A percentile compares a stretch with the other conserved stretches of the same genome.
Evolutionary conservation across 1,140 invertebrate genomes (phyloP).

Genomic region (Macrocentrus cingulum): DNA sequence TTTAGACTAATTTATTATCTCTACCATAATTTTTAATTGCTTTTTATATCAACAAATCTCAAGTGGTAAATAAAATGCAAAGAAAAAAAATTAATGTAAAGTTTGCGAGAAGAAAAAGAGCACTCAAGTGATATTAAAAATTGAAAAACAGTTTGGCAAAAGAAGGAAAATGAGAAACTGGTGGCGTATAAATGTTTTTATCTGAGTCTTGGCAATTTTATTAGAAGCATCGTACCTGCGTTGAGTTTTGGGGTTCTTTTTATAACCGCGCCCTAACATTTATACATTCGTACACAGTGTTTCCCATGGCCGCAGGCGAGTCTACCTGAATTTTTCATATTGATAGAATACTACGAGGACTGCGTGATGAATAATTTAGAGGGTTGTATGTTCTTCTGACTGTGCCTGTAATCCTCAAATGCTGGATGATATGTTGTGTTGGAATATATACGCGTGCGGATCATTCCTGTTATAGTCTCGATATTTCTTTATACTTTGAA

Average conservation of each 20-base stretch:
- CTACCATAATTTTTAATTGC: no score
- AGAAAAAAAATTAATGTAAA: no score
- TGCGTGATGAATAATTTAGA: slow-evolving; percentile 18
- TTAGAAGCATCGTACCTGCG: no score
- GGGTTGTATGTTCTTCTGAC: slow-evolving; percentile 7
- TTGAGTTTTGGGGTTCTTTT: no score
- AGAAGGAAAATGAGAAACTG: background rate
- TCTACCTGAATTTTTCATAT: slow-evolving; percentile 17
- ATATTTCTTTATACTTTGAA: no score
- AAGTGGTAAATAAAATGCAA: no score
- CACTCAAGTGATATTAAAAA: slow-evolving; percentile 5
- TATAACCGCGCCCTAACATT: no score
- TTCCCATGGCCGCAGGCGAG: slow-evolving; percentile 7
- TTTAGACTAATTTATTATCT: no score
- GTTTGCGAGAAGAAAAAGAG: background rate
- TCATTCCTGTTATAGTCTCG: no score
- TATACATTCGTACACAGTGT: background rate
- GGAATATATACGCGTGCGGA: slow-evolving; percentile 7
- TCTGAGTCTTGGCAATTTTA: slow-evolving; percentile 16
- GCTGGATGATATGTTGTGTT: background rate
- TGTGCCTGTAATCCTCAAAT: slow-evolving; percentile 12
- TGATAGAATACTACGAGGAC: slow-evolving; percentile 9
- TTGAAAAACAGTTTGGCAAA: slow-evolving; percentile 12
- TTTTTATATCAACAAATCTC: no score
- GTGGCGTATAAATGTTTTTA: slow-evolving; percentile 9